Conservation (phyloP, 2,888 invertebrate species). For the Caenorhabditis drosophilae region DNA sequence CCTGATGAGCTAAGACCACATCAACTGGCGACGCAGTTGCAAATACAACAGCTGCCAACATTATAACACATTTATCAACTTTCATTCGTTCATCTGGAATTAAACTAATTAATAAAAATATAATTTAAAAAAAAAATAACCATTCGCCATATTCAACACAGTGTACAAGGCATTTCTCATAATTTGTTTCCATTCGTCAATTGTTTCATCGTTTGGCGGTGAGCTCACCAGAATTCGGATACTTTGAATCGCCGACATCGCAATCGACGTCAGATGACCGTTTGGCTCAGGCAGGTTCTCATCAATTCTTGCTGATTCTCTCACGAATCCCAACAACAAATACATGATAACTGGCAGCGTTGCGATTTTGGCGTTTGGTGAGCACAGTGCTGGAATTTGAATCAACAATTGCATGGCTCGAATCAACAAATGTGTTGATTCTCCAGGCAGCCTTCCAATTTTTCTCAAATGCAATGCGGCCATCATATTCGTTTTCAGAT, state of each 20-base stretch:
- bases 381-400: conserved; percentile 51
- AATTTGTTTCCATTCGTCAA: conserved; percentile 78
- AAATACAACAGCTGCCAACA: conserved; percentile 86
- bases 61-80: conserved; percentile 82
- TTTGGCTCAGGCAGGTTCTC: conserved; percentile 75
- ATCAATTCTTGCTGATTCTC: conserved; percentile 77
- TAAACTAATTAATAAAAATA: background rate
- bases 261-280: conserved; percentile 71
- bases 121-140: conserved; percentile 14
- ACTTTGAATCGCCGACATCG: conserved; percentile 76
- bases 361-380: conserved; percentile 76
- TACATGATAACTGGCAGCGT: conserved; percentile 91
- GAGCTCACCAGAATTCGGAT: conserved; percentile 46
- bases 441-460: conserved; percentile 46
- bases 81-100: conserved; percentile 38
- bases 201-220: conserved; percentile 41
- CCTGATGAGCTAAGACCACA: conserved; percentile 67
- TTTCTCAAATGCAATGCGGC: conserved; percentile 57
- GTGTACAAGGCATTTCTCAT: conserved; percentile 88
- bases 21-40: conserved; percentile 79
- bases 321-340: conserved; percentile 85
- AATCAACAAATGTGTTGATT: conserved; percentile 39
- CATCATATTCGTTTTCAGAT: conserved; percentile 47
- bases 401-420: conserved; percentile 31
- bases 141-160: conserved; percentile 81